A percentile compares a stretch with the other conserved stretches of the same genome.
Conservation (phyloP, 2,113 vertebrate genomes). For the Pundamilia nyererei region DNA sequence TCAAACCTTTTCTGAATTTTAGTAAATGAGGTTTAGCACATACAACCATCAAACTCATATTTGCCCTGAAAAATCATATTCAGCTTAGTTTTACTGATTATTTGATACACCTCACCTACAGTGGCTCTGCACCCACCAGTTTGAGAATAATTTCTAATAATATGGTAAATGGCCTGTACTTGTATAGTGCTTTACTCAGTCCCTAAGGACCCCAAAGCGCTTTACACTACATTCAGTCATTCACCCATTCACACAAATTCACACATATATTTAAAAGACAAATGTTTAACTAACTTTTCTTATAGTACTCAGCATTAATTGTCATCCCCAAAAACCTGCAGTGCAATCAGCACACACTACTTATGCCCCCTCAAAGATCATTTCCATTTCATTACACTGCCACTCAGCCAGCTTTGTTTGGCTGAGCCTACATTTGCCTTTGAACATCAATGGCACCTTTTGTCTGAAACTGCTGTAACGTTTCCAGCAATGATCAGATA, state of each 20-base stretch:
- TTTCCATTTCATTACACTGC: slow-evolving; percentile 28
- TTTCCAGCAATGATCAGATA: slow-evolving; percentile 49
- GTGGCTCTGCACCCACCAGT: background rate
- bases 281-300: background rate
- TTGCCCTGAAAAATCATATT: background rate
- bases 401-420: slow-evolving; percentile 38
- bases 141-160: background rate
- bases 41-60: background rate
- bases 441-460: slow-evolving; percentile 47
- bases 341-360: background rate
- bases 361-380: background rate
- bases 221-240: background rate
- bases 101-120: background rate
- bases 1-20: background rate
- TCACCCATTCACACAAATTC: background rate
- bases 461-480: slow-evolving; percentile 38
- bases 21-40: background rate
- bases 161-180: rapidly evolving
- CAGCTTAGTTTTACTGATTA: background rate
- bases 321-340: background rate
- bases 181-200: rapidly evolving
- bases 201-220: background rate
- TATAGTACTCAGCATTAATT: background rate
- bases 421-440: slow-evolving; percentile 31
- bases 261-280: background rate